phyloP scores from a whole-genome alignment of 2,888 invertebrate species.

The Euspilapteryx auroguttella region DNA sequence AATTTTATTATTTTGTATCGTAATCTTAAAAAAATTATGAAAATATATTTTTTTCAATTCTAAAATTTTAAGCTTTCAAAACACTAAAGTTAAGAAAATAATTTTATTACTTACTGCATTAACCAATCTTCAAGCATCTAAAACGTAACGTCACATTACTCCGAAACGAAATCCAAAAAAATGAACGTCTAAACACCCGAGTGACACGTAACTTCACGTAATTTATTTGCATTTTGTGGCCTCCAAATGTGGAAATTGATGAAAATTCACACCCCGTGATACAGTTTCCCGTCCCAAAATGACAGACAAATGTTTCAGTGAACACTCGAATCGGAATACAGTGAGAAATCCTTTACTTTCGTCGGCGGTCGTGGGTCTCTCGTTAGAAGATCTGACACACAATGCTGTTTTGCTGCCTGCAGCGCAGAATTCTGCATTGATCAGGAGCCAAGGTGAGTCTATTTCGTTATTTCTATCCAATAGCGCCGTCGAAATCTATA shows the following conservation, averaged over 20 bases:
- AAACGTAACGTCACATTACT: too few species aligned
- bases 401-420: slow-evolving; percentile 73
- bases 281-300: too few species aligned
- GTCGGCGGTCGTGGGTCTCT: slow-evolving; percentile 71
- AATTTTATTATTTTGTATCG: too few species aligned
- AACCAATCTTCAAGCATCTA: too few species aligned
- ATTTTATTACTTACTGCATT: too few species aligned
- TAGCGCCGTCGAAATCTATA: neutral
- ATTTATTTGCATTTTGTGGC: slow-evolving; percentile 52
- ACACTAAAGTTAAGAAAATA: too few species aligned
- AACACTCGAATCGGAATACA: slow-evolving; percentile 35
- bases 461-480: slow-evolving; percentile 18
- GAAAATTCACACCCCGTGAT: slow-evolving; percentile 34
- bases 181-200: slow-evolving; percentile 38
- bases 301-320: slow-evolving; percentile 53
- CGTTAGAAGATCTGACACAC: slow-evolving; percentile 73
- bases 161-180: too few species aligned
- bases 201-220: slow-evolving; percentile 57
- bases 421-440: slow-evolving; percentile 32
- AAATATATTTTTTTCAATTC: too few species aligned
- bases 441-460: slow-evolving; percentile 42
- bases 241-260: slow-evolving; percentile 52
- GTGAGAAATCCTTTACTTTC: slow-evolving; percentile 72
- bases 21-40: too few species aligned
- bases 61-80: too few species aligned